Conservation (phyloP, 1,140 invertebrate genomes). For the Panonychus citri region DNA sequence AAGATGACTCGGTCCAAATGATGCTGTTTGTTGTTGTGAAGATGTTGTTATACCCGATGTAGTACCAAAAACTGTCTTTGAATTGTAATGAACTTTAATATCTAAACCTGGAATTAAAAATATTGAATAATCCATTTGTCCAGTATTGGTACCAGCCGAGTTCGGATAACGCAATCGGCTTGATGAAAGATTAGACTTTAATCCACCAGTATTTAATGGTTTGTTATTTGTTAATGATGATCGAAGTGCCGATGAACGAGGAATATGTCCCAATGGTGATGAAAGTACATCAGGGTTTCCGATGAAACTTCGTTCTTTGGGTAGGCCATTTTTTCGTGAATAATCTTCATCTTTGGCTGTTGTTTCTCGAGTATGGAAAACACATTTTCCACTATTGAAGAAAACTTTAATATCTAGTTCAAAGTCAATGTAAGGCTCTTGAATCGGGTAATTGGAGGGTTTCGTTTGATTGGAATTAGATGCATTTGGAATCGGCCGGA, state of each 20-base stretch:
- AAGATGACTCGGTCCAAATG: neutral
- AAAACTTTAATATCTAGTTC: conserved; percentile 87
- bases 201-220: neutral
- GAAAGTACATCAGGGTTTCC: conserved; percentile 24
- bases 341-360: conserved; percentile 34
- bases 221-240: neutral
- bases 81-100: conserved; percentile 57
- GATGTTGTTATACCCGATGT: too few species aligned
- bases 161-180: neutral
- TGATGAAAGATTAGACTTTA: neutral
- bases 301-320: conserved; percentile 41
- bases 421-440: conserved; percentile 85
- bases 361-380: conserved; percentile 78
- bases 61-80: conserved; percentile 12
- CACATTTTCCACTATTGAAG: conserved; percentile 88
- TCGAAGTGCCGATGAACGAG: neutral
- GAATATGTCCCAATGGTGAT: neutral
- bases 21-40: neutral
- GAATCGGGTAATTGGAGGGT: conserved; percentile 15
- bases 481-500: too few species aligned
- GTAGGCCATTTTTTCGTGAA: conserved; percentile 21
- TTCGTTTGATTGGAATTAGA: neutral
- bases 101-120: conserved; percentile 85
- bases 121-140: conserved; percentile 44
- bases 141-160: neutral